These are phyloP conservation scores for Amniataba percoides DNA, from an alignment of 2,797 vertebrate species.

Conservation along the genomic window DNA sequence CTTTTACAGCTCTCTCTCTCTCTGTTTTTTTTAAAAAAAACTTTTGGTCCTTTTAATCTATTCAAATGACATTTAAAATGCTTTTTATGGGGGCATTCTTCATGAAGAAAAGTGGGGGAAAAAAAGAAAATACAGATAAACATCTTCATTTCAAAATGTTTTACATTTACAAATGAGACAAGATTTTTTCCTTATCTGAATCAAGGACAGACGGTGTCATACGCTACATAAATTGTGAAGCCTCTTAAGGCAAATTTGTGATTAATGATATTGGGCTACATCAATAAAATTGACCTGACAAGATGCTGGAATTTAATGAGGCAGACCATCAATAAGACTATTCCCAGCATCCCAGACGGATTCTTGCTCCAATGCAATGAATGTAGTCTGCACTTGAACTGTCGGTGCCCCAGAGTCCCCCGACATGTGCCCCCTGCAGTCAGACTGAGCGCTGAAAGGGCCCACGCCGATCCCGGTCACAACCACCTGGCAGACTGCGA, in stretches of 20 bases:
- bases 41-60: neutral
- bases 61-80: neutral
- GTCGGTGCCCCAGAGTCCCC: constrained; percentile 9
- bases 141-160: neutral
- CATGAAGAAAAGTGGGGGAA: neutral
- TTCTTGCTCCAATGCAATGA: constrained; percentile 12
- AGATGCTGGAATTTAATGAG: constrained; percentile 10
- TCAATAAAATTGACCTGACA: constrained; percentile 6
- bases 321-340: constrained; percentile 12
- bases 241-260: neutral
- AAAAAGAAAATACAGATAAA: neutral
- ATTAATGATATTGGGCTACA: neutral
- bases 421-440: constrained; percentile 22
- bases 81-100: neutral
- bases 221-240: neutral
- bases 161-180: neutral
- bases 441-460: constrained; percentile 12
- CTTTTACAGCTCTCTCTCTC: neutral
- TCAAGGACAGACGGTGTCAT: neutral
- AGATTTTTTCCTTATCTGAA: neutral
- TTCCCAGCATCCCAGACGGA: constrained; percentile 8
- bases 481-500: constrained; percentile 52
- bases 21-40: neutral
- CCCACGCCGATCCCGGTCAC: constrained; percentile 39
- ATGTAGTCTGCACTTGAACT: constrained; percentile 59